Base-by-base conservation (phyloP, 2,888 invertebrate genomes). In the Pristionchus maxplancki region DNA sequence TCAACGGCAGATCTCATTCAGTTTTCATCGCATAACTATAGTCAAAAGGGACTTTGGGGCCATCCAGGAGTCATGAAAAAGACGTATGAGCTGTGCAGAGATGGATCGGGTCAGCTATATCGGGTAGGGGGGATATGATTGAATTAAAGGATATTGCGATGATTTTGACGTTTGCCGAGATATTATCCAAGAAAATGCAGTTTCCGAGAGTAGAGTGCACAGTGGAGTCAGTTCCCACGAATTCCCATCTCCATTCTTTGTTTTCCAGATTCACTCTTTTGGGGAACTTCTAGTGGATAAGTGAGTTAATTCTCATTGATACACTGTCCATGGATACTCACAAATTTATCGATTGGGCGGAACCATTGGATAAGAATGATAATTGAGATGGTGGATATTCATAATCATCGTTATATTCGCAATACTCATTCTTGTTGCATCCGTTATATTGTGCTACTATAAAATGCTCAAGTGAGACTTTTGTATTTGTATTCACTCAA, bases 11-110 rank as follows among this genome's bases (percentile, higher is more conserved):
- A 4, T 40, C 74, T 74, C 24, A 20, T 6, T 24, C 17, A 17
- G 13, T 74, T 74, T 40, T 40, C 37, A 11, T 8, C 20, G 17
- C 20, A 20, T 20, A 74, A 74, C 6, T 74, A 74, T 11, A 40
- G 40, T 40, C 74, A 74, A n/a, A 40, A 74, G 13, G 74, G 74
- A 9, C 20, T 40, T 40, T 40, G 74, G 40, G 74, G 74, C 1
- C 74, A 74, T 74, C 24, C 24, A n/a, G 74, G 74, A 74, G 40
- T 74, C 8, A 74, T 74, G 74, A 74, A 74, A 40, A 74, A 74
- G 24, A 20, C 37, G 6, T 11, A 44, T 24, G 44, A 40, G 24
- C 20, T 20, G 4, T 74, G 74, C n/a, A 15, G 37, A n/a, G 31
- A 74, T 2, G 40, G 74, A 40, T 2, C 24, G 40, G 74, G 74